Percentiles rank a stretch among this genome's conserved stretches.
These are phyloP conservation scores for Rhabdomys dilectus DNA, from an alignment of 2,113 vertebrate genomes.

Conservation along the genomic window DNA sequence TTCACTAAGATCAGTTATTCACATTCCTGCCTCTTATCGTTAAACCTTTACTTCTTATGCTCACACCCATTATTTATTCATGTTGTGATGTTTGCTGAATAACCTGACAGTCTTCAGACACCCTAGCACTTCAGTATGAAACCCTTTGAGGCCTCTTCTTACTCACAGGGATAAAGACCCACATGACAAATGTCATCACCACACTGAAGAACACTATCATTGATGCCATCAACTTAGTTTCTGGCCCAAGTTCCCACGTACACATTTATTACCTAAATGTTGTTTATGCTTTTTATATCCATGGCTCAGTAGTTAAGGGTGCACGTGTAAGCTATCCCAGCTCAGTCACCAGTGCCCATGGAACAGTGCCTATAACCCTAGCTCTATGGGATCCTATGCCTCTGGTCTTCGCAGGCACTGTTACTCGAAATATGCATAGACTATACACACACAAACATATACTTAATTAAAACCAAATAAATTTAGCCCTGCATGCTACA, in stretches of 20 bases:
- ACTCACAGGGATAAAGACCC: not conserved
- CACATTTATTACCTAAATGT: not conserved
- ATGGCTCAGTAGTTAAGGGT: too few relatives aligned
- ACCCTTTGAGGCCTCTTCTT: not conserved
- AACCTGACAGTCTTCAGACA: not conserved
- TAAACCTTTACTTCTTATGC: not conserved
- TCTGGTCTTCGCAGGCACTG: not conserved
- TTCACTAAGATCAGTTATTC: not conserved
- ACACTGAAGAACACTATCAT: not conserved
- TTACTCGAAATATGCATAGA: not conserved
- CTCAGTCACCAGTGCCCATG: not conserved
- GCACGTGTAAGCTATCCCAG: not conserved
- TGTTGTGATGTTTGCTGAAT: not conserved
- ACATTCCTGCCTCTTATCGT: not conserved
- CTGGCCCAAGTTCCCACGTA: slow-evolving; percentile 35
- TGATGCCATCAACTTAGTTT: not conserved
- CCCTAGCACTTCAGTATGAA: not conserved
- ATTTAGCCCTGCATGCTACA: too few relatives aligned
- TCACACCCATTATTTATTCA: not conserved
- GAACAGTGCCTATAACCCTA: not conserved
- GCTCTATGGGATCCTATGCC: not conserved
- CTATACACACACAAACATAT: not conserved
- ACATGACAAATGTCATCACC: slow-evolving; percentile 27
- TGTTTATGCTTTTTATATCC: not conserved
- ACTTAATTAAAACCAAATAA: not conserved